These are phyloP conservation scores for Misgurnus mizolepis DNA, from an alignment of 2,113 vertebrate species.

Conservation along the genomic window DNA sequence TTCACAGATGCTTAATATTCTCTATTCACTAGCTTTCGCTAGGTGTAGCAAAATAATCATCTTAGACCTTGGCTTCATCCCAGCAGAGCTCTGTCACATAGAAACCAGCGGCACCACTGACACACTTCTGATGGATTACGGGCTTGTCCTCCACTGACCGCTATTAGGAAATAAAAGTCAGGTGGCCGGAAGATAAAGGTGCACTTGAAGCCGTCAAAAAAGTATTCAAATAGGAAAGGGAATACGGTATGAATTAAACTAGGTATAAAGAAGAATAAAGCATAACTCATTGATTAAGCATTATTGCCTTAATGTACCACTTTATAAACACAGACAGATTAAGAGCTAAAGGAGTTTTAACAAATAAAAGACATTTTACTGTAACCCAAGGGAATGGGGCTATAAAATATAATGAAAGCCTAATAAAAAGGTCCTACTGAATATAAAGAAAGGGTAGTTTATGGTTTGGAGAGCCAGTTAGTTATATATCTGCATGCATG, in stretches of 20 bases:
- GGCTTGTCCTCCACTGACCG: conserved; percentile 39
- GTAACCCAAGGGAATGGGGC: conserved; percentile 1
- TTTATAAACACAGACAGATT: not conserved
- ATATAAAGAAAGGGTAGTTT: too few relatives aligned
- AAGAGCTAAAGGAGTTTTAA: not conserved
- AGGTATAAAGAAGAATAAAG: too few relatives aligned
- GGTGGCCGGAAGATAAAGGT: not conserved
- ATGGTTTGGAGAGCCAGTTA: too few relatives aligned
- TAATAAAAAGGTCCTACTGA: not conserved
- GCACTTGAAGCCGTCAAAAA: not conserved
- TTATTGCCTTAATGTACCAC: not conserved
- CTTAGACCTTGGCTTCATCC: too few relatives aligned
- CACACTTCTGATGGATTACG: conserved; percentile 66
- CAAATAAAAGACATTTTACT: not conserved
- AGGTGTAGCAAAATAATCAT: too few relatives aligned
- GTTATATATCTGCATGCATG: too few relatives aligned
- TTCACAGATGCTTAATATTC: too few relatives aligned
- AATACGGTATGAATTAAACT: not conserved
- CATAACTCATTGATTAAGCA: not conserved
- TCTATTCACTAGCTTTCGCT: too few relatives aligned
- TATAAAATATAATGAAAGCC: not conserved
- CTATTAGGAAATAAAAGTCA: conserved; percentile 1
- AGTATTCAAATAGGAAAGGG: not conserved
- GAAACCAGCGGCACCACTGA: conserved; percentile 38
- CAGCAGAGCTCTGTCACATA: not conserved